Base-by-base conservation (phyloP, 1,140 invertebrate genomes). In the Agrilus planipennis region DNA sequence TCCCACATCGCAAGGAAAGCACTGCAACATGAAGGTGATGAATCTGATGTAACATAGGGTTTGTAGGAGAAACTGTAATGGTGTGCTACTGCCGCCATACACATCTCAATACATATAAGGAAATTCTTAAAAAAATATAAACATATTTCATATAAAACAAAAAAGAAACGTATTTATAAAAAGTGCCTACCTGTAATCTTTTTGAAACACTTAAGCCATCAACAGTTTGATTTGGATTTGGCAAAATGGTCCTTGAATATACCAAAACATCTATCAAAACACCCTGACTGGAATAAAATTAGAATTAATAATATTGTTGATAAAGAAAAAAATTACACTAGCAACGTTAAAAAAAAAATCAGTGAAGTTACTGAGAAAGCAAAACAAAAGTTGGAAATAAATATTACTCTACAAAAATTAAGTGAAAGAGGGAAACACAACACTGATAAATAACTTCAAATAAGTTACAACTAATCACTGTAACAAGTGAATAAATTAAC, bases 61-160 rank as follows among this genome's bases (percentile, higher is more conserved):
- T 83, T 79, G 61, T 93, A 84, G 17, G 89, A 89, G 60, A 96
- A 97, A 46, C 88, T 89, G 63, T 87, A 95, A 58, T 92, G 88
- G 68, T 96, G 92, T 2, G 89, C 91, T 10, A 95, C 77, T 0
- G 91, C 87, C 7, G 92, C 92, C 47, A 96, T 59, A 58, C 95
- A 94, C 92, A 97, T 97, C 68, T 97, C 92, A 53, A 96, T 90
- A 55, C 92, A 97, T 42, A 97, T 92, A 32, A 92, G 67, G 63
- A 95, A 94, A 68, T 96, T 88, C 79, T 92, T 64, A 32, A 68
- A 65, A 45, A 40, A 54, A 56, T 39, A 32, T 27, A 45, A 3
- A 30, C 16, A 30, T 15, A 14, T 30, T 14, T 30, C 16, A 30
- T 30, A 17, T 21, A 6, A 22, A 36, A 4, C 3, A 39, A 27